Evolutionary conservation across 2,113 vertebrate species (phyloP).

Genomic region (Cochlearius cochlearius): DNA sequence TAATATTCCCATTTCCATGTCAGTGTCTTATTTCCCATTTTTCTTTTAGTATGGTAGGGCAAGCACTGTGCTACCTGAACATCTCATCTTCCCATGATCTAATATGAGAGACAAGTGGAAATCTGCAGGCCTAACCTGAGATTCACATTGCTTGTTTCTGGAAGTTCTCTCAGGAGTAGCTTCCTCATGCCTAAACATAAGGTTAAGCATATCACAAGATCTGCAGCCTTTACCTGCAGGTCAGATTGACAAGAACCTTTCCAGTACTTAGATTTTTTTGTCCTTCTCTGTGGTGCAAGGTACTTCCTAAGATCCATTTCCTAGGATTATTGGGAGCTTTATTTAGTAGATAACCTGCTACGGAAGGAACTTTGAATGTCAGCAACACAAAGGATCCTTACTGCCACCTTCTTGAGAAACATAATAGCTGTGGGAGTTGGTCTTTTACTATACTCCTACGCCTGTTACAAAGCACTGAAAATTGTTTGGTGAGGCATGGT

Average conservation of each 20-base stretch:
- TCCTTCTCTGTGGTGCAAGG: background rate
- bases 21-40: background rate
- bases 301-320: background rate
- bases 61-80: background rate
- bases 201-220: background rate
- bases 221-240: background rate
- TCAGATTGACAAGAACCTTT: background rate
- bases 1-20: background rate
- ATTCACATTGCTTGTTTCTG: background rate
- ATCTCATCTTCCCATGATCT: background rate
- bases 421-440: background rate
- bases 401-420: background rate
- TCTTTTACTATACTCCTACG: background rate
- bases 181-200: background rate
- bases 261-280: background rate
- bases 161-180: background rate
- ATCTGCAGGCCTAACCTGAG: background rate
- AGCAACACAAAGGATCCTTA: background rate
- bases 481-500: background rate
- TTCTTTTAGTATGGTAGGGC: background rate
- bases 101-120: background rate
- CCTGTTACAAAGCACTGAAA: background rate
- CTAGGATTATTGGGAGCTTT: background rate
- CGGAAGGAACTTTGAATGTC: background rate
- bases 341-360: background rate